phyloP scores from a whole-genome alignment of 35 echinoderm and acorn worm species.

The Apostichopus californicus region DNA sequence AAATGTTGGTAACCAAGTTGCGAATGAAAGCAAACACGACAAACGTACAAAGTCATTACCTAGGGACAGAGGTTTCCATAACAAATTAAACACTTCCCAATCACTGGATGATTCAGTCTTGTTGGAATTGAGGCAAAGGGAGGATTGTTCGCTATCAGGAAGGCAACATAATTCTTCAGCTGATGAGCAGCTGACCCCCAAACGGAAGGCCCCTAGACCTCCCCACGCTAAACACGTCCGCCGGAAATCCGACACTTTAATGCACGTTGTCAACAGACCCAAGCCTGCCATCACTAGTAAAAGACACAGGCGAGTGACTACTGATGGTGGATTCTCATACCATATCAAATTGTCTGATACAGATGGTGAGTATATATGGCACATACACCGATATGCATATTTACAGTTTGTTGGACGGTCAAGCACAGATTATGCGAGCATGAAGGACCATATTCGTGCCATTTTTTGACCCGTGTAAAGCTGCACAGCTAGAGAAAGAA shows the following conservation, averaged over 20 bases:
- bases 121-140: neutral
- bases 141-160: neutral
- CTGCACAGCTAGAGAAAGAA: too few relatives aligned
- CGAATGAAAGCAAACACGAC: neutral
- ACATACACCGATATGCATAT: too few relatives aligned
- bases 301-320: neutral
- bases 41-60: neutral
- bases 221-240: conserved; percentile 47
- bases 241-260: conserved; percentile 31
- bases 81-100: conserved; percentile 37
- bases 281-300: neutral
- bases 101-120: conserved; percentile 49
- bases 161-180: neutral
- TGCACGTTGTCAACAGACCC: conserved; percentile 33
- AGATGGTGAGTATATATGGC: too few relatives aligned
- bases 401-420: too few relatives aligned
- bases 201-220: conserved; percentile 42
- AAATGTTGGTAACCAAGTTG: neutral
- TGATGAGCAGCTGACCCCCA: conserved; percentile 34
- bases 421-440: too few relatives aligned
- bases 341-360: neutral
- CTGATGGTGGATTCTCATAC: neutral
- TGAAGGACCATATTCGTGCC: too few relatives aligned
- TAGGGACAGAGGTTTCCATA: neutral
- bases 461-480: too few relatives aligned